Conservation (phyloP, 2,113 vertebrate species). For the Arvicanthis niloticus region DNA sequence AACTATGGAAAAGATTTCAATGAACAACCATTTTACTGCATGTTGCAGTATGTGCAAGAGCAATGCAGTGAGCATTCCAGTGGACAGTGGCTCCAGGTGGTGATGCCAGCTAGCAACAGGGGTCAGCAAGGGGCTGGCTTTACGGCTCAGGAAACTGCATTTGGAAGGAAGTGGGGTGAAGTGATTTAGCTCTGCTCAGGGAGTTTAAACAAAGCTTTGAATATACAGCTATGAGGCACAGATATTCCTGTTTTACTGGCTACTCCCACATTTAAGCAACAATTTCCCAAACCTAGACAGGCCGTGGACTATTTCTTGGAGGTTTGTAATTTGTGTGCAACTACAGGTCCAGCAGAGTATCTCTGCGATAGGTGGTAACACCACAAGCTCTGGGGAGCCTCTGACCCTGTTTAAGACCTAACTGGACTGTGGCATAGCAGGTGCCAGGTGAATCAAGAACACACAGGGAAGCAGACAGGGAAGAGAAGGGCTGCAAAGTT, state of each 20-base stretch:
- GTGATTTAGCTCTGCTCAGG: not conserved
- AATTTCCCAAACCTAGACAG: not conserved
- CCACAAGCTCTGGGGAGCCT: not conserved
- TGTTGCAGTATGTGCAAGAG: accelerated
- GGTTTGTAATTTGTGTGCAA: not conserved
- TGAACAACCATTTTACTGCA: not conserved
- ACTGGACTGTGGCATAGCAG: too few relatives aligned
- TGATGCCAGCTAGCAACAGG: too few relatives aligned
- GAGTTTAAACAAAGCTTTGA: not conserved
- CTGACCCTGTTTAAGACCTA: not conserved
- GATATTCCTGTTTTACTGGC: not conserved
- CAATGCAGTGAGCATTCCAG: not conserved
- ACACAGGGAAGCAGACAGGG: not conserved
- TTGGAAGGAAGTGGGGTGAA: not conserved
- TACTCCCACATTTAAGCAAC: not conserved
- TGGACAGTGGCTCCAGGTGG: not conserved
- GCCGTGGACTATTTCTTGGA: not conserved
- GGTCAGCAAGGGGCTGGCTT: not conserved
- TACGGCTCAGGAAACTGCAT: not conserved
- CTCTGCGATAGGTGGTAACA: not conserved
- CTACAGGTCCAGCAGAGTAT: not conserved
- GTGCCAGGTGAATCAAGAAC: not conserved
- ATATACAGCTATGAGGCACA: not conserved
- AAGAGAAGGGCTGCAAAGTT: not conserved
- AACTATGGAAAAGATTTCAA: not conserved